Percentiles rank a stretch among this genome's conserved stretches.
These are phyloP conservation scores for Mamestra brassicae DNA, from an alignment of 2,888 invertebrate species.

Conservation along the genomic window DNA sequence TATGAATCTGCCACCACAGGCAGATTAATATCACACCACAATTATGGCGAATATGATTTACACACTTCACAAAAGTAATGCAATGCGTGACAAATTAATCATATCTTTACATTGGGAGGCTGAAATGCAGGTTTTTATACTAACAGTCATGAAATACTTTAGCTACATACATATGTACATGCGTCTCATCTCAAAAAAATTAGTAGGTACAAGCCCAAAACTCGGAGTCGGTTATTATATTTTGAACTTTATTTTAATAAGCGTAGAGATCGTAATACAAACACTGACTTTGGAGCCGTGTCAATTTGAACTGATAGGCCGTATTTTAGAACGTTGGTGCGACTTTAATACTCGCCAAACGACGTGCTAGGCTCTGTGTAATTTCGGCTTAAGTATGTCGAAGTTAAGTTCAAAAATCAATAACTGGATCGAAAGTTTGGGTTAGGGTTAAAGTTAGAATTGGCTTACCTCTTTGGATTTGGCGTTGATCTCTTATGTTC, in stretches of 20 bases:
- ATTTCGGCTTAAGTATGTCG: neutral
- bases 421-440: neutral
- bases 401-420: neutral
- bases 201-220: neutral
- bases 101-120: neutral
- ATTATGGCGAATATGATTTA: neutral
- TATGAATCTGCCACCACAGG: too few relatives aligned
- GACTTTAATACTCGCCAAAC: too few relatives aligned
- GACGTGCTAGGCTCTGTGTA: too few relatives aligned
- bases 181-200: neutral
- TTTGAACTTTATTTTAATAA: neutral
- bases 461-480: constrained; percentile 95
- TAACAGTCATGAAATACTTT: neutral
- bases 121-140: neutral
- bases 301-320: too few relatives aligned
- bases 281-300: too few relatives aligned
- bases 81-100: neutral
- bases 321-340: too few relatives aligned
- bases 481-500: constrained; percentile 97
- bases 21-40: neutral
- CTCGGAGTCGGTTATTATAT: neutral
- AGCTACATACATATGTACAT: neutral
- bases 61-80: too few relatives aligned
- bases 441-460: neutral
- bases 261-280: neutral